Conservation (phyloP, 2,113 vertebrate species). For the Emydocephalus ijimae region DNA sequence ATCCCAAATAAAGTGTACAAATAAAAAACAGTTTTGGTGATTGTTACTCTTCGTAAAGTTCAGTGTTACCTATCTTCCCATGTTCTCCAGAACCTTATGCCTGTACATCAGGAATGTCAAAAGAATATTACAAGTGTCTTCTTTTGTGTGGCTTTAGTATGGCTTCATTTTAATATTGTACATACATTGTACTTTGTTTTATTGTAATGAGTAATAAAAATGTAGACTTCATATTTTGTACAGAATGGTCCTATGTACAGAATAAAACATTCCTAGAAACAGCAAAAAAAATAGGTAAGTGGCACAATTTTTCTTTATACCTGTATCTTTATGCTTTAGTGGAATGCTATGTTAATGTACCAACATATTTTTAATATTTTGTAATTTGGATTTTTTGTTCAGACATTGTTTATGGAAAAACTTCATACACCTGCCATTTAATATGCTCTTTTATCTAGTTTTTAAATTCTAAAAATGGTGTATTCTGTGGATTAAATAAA, state of each 20-base stretch:
- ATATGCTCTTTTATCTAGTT: constrained; percentile 77
- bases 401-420: constrained; percentile 74
- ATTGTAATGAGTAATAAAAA: constrained; percentile 94
- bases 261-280: constrained; percentile 81
- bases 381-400: constrained; percentile 73
- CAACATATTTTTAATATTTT: constrained; percentile 79
- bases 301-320: constrained; percentile 76
- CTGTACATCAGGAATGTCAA: constrained; percentile 74
- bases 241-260: constrained; percentile 94
- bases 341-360: constrained; percentile 73
- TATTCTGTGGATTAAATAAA: constrained; percentile 80
- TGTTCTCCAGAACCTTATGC: constrained; percentile 66
- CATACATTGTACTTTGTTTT: constrained; percentile 98
- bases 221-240: constrained; percentile 99
- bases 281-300: constrained; percentile 71
- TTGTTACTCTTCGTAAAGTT: constrained; percentile 79
- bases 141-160: constrained; percentile 86
- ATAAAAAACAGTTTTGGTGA: constrained; percentile 68
- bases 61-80: constrained; percentile 74
- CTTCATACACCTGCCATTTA: constrained; percentile 75
- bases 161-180: constrained; percentile 94
- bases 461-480: constrained; percentile 68
- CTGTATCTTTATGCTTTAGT: constrained; percentile 72
- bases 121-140: constrained; percentile 87
- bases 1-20: constrained; percentile 51